Evolutionary conservation across 92 coral and sea anemone genomes (phyloP).

Genomic region (Pocillopora grandis): DNA sequence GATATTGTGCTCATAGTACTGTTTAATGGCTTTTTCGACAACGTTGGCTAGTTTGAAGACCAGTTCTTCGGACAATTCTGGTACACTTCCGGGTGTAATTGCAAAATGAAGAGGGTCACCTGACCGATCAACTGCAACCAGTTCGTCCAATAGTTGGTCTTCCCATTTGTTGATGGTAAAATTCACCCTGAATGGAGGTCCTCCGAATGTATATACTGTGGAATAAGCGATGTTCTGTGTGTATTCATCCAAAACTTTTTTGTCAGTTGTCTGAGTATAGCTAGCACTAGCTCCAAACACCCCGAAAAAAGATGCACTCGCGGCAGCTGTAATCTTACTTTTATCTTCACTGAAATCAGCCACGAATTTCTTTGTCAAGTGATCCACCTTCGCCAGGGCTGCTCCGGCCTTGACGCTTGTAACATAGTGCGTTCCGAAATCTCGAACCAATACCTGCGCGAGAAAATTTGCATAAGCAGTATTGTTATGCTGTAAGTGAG

Average conservation of each 20-base stretch:
- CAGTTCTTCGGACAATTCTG: slow-evolving; percentile 73
- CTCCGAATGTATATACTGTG: slow-evolving; percentile 71
- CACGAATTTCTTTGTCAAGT: slow-evolving; percentile 54
- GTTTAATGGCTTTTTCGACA: slow-evolving; percentile 65
- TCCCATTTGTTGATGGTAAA: slow-evolving; percentile 83
- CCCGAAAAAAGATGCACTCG: slow-evolving; percentile 85
- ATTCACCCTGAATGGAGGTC: slow-evolving; percentile 81
- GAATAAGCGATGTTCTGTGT: slow-evolving; percentile 64
- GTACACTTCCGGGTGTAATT: slow-evolving; percentile 72
- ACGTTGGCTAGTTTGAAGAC: slow-evolving; percentile 56
- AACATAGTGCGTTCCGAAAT: slow-evolving; percentile 88
- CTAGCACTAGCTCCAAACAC: slow-evolving; percentile 60
- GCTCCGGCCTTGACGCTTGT: slow-evolving; percentile 94
- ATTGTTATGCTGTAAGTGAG: slow-evolving; percentile 85
- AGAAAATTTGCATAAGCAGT: slow-evolving; percentile 83
- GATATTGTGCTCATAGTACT: slow-evolving; percentile 81
- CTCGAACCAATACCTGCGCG: slow-evolving; percentile 83
- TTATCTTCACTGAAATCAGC: slow-evolving; percentile 53
- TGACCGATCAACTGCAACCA: slow-evolving; percentile 78
- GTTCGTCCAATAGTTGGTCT: slow-evolving; percentile 66
- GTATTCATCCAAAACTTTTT: slow-evolving; percentile 64
- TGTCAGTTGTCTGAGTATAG: slow-evolving; percentile 50
- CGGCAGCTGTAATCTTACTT: slow-evolving; percentile 76
- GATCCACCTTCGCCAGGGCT: slow-evolving; percentile 82
- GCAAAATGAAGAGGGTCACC: slow-evolving; percentile 87